These are phyloP conservation scores for Megaustenia siamemsis DNA, from an alignment of 2,888 invertebrate genomes.

Conservation along the genomic window DNA sequence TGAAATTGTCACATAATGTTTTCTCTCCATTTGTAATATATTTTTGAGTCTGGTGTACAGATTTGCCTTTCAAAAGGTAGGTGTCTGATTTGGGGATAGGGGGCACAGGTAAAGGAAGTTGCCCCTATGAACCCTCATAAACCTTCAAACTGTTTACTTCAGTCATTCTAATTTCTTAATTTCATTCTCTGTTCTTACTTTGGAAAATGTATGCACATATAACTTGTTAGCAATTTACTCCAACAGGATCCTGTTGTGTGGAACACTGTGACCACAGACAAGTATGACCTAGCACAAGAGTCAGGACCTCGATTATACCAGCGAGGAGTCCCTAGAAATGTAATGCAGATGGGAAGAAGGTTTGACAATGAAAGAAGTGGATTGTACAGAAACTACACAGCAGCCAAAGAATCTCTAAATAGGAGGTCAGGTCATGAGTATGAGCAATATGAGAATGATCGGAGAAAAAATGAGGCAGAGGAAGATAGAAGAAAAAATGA, in stretches of 20 bases:
- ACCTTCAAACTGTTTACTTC: background rate
- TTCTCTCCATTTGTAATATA: too few relatives aligned
- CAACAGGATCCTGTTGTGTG: constrained; percentile 43
- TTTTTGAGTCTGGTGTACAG: too few relatives aligned
- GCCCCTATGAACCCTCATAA: too few relatives aligned
- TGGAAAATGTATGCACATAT: background rate
- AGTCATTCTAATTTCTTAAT: background rate
- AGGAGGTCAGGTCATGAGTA: constrained; percentile 39
- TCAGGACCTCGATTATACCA: constrained; percentile 8
- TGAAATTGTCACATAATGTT: too few relatives aligned
- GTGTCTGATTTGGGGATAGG: too few relatives aligned
- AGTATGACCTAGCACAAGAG: constrained; percentile 28
- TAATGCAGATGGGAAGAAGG: constrained; percentile 30
- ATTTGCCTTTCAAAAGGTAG: too few relatives aligned
- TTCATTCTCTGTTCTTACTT: background rate
- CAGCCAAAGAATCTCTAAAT: constrained; percentile 17
- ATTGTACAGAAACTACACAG: background rate
- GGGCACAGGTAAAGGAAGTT: too few relatives aligned
- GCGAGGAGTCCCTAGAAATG: constrained; percentile 23
- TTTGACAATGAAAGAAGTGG: constrained; percentile 42
- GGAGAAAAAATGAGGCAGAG: constrained; percentile 25
- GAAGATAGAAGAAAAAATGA: constrained; percentile 5
- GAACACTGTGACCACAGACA: constrained; percentile 25
- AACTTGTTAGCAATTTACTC: background rate
- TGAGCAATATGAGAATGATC: constrained; percentile 41